A percentile compares a stretch with the other conserved stretches of the same genome.
Evolutionary conservation across 2,888 invertebrate genomes (phyloP).

Genomic region (Helleia helle): DNA sequence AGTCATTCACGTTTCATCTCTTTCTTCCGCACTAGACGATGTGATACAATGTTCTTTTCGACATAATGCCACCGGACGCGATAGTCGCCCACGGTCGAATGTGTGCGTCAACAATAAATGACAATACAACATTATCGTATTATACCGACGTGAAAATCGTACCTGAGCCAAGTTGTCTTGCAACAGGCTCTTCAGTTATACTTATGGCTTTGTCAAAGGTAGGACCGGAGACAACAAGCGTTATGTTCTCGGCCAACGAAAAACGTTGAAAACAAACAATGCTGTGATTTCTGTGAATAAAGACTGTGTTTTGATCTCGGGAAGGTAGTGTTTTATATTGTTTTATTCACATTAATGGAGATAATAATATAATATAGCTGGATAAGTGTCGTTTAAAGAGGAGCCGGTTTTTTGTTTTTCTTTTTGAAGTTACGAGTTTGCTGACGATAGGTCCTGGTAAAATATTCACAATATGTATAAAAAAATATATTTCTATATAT

Average conservation of each 20-base stretch:
- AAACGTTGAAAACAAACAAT: slow-evolving; percentile 33
- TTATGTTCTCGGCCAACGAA: slow-evolving; percentile 19
- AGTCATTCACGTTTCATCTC: slow-evolving; percentile 50
- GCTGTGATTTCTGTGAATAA: slow-evolving; percentile 44
- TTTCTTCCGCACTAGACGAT: slow-evolving; percentile 40
- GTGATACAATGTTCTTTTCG: slow-evolving; percentile 46
- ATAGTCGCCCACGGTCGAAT: slow-evolving; percentile 13
- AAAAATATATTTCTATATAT: neutral
- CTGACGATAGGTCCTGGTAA: slow-evolving; percentile 30
- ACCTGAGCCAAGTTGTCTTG: slow-evolving; percentile 48
- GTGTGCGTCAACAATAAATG: slow-evolving; percentile 15
- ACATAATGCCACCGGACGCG: slow-evolving; percentile 24
- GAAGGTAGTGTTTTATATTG: slow-evolving; percentile 30
- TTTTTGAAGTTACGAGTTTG: slow-evolving; percentile 32
- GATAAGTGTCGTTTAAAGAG: slow-evolving; percentile 21
- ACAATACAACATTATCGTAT: slow-evolving; percentile 33
- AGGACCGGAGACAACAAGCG: slow-evolving; percentile 23
- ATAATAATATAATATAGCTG: slow-evolving; percentile 13
- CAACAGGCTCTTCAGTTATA: slow-evolving; percentile 46
- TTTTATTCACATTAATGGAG: slow-evolving; percentile 16
- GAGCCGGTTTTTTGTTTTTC: slow-evolving; percentile 35
- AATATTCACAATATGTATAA: slow-evolving; percentile 17
- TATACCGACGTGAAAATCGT: slow-evolving; percentile 50
- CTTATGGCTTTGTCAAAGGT: slow-evolving; percentile 36
- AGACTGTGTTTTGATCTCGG: slow-evolving; percentile 42